Evolutionary conservation across 2,797 vertebrate genomes (phyloP), one percentile per base, ranked within the genome.

Genomic region (Chelon labrosus): DNA sequence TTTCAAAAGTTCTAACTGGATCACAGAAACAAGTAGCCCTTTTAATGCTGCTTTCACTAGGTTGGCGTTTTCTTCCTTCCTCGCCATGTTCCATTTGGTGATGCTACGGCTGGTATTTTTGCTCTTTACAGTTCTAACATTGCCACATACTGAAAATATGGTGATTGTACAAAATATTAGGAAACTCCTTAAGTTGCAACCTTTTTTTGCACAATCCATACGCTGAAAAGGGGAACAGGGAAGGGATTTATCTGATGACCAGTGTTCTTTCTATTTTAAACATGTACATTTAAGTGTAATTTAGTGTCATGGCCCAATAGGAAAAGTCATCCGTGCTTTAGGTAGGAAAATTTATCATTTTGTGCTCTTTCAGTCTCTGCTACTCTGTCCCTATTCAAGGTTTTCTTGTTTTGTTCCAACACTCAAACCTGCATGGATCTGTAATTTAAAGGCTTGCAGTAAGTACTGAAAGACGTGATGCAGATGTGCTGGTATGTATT

Each of bases 361-460:
- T 13, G 4, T 67, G 27, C 73, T 64, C 5, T 47, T 49, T 51
- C 3, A 17, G 20, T 58, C 2, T 37, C 35, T 20, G 5, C 14
- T 35, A 25, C 38, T 44, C 6, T 62, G 22, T 38, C 25, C 22
- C 31, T 35, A 39, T 42, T 65, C 14, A 12, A 16, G 17, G 17
- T 59, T 61, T 19, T 35, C n/a, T 56, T 50, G 39, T 58, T 63
- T 53, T 5, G 2, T 47, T 47, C 17, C 1, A 47, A 19, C 46
- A 11, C 37, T 79, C 49, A 3, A 13, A 14, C 16, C 38, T 49
- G 49, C 44, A 31, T 63, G 41, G 19, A 50, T 77, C 19, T 65
- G 27, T 65, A 10, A 27, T 57, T 51, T 46, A 54, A 74, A 78
- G 66, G 57, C 44, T 41, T 62, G 17, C 47, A 64, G 79, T 42